Evolutionary conservation across 2,113 vertebrate species (phyloP), one percentile per base, ranked within the genome.

Genomic region (Ginglymostoma cirratum): DNA sequence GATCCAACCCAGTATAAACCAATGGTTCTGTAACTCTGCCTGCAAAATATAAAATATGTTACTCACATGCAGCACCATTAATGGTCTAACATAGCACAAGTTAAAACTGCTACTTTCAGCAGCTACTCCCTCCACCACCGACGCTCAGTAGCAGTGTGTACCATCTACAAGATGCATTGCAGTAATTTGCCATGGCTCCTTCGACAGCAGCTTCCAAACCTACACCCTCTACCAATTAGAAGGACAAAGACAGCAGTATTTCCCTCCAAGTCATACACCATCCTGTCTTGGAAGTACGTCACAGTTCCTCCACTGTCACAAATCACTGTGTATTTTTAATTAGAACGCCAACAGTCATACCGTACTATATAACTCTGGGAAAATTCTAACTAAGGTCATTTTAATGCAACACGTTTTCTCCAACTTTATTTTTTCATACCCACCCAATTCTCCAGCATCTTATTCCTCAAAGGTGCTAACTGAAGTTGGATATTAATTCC

Each of bases 1-100:
- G 99, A 99, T 96, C 99, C 99, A 7, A 98, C 97, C 99, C 99
- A 99, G 96, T 99, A 99, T 19, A 99, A 97, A 95, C 99, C 99
- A 96, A 99, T 98, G 23, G 97, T 98, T 97, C 99, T 97, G 95
- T 99, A 99, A 97, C 97, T 99, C 96, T 99, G 98, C 97, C 99
- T 99, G 97, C 92, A 97, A 97, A 96, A 96, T 96, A 95, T 95
- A 61, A 94, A 96, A 21, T 34, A 96, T 27, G 27, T 12, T 6
- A 30, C 27, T 76, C 15, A 94, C 3, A 93, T 67, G 45, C 38
- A 42, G 10, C 67, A n/a, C 15, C 67, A 94, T 61, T 34, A 65
- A 14, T 23, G 55, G 24, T 72, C n/a, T 45, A 66, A 93, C 19
- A 27, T 2, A 65, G 34, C 38, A 52, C 8, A 72, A 70, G 19